phyloP scores from a whole-genome alignment of 2,113 vertebrate genomes.

The Colossoma macropomum region DNA sequence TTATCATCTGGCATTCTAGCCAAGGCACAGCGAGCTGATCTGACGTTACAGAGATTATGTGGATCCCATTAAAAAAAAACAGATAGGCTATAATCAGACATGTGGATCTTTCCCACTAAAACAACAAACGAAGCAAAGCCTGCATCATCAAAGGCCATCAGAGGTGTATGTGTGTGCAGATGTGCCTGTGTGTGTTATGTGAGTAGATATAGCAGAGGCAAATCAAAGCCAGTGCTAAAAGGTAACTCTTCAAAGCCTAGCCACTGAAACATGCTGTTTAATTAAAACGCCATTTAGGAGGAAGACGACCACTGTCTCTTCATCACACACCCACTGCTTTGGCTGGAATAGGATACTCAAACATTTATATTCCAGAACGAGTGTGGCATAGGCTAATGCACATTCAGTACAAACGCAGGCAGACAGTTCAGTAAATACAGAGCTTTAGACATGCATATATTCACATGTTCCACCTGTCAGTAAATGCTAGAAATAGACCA shows the following conservation, averaged over 20 bases:
- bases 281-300: constrained; percentile 61
- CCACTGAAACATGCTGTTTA: constrained; percentile 49
- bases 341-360: constrained; percentile 32
- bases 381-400: constrained; percentile 23
- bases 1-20: constrained; percentile 8
- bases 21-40: neutral
- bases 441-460: constrained; percentile 44
- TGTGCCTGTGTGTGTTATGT: constrained; percentile 12
- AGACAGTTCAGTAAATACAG: constrained; percentile 40
- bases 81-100: constrained; percentile 4
- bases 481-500: constrained; percentile 26
- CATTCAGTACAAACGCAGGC: constrained; percentile 48
- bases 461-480: constrained; percentile 6
- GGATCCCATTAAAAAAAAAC: constrained; percentile 27
- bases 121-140: constrained; percentile 17
- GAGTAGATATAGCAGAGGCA: constrained; percentile 4
- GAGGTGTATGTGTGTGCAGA: constrained; percentile 10
- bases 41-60: constrained; percentile 2
- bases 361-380: constrained; percentile 10
- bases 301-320: constrained; percentile 34
- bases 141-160: constrained; percentile 34
- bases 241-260: constrained; percentile 56
- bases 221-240: constrained; percentile 50
- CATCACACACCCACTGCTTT: constrained; percentile 29
- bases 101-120: constrained; percentile 19